These are phyloP conservation scores for Sorex maritimensis DNA, from an alignment of 2,797 vertebrate species.

Conservation along the genomic window DNA sequence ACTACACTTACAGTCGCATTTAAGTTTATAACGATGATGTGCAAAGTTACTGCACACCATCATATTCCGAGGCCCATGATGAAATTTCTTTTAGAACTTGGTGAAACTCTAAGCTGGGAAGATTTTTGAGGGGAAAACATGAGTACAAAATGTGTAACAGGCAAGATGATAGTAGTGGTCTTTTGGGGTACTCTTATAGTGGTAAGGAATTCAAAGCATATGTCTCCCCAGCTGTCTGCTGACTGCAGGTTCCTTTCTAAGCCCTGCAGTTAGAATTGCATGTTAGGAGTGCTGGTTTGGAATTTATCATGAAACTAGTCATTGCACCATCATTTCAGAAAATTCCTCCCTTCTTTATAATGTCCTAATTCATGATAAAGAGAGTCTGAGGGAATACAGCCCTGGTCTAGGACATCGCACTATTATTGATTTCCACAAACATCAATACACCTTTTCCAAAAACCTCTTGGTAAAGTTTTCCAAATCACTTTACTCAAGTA, in stretches of 20 bases:
- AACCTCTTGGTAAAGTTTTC: neutral
- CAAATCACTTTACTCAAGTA: constrained; percentile 6
- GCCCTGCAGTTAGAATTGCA: neutral
- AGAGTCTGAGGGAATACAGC: neutral
- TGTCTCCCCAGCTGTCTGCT: neutral
- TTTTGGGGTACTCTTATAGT: neutral
- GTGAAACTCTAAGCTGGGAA: neutral
- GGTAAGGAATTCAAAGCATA: neutral
- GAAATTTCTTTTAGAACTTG: neutral
- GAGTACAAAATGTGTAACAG: neutral
- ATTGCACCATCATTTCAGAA: neutral
- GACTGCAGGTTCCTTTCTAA: neutral
- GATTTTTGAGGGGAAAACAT: neutral
- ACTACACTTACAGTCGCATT: too few species aligned
- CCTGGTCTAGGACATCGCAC: neutral
- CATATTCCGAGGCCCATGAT: too few species aligned
- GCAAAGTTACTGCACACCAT: too few species aligned
- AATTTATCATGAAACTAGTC: neutral
- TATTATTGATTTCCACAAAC: neutral
- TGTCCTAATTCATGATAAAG: neutral
- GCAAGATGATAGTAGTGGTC: neutral
- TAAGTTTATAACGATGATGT: too few species aligned
- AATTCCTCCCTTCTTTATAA: neutral
- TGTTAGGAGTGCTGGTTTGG: neutral
- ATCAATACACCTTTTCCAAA: neutral